Evolutionary conservation across 2,113 vertebrate genomes (phyloP), one percentile per base, ranked within the genome.

Genomic region (Psittacula cyanocephala): DNA sequence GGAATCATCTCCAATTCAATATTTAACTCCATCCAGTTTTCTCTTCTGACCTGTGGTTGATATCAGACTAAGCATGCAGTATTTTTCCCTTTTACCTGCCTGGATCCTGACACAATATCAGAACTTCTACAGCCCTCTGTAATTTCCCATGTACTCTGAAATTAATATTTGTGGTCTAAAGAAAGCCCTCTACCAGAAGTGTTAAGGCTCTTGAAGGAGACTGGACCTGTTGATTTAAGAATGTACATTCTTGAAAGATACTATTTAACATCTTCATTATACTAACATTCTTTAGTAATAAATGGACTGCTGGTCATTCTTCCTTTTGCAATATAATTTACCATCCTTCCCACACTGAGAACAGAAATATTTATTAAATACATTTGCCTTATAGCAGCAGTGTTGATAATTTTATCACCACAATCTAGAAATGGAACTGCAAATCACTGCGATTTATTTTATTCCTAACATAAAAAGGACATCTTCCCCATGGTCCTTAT

Each of bases 401-500:
- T 69, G 78, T 79, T 93, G 89, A 96, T 96, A 96, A 96, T 92
- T 95, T 93, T 95, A 96, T 92, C 95, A 93, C 83, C 3, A 3
- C 69, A 64, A 89, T 92, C 77, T 81, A 79, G 88, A 92, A 92
- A 92, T 57, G 62, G 69, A 89, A 86, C 83, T 95, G 74, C 89
- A 91, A 95, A 95, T 95, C 95, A 92, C 50, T 76, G 67, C 1
- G 3, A 95, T 92, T 93, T 96, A 95, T 95, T 95, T 95, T 76
- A 72, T 65, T 81, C 52, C 84, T 91, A 92, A 93, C 74, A 85
- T 62, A 76, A 82, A 95, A 82, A 93, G 88, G 46, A 75, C 79
- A 93, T 78, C 62, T 95, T 81, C 93, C 95, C 89, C 65, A 76
- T 91, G 86, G 96, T 95, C 91, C 92, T 97, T 95, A 95, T 95